A percentile compares a stretch with the other conserved stretches of the same genome.
These are phyloP conservation scores for Blennius ocellaris DNA, from an alignment of 2,113 vertebrate species.

Conservation along the genomic window DNA sequence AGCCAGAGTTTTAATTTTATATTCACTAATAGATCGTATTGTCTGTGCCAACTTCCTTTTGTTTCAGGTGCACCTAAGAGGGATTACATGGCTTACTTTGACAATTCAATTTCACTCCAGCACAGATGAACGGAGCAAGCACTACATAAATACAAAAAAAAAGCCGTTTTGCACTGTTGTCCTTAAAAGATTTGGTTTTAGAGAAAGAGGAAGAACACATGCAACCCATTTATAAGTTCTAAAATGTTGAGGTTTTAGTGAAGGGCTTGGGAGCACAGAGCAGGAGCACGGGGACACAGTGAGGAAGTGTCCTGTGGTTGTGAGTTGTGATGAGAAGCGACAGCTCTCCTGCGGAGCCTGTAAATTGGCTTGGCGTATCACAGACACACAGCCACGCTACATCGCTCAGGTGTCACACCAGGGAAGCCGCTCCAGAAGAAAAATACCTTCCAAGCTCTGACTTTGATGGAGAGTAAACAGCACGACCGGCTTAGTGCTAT, in stretches of 20 bases:
- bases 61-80: too few species aligned
- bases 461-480: conserved; percentile 81
- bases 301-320: conserved; percentile 76
- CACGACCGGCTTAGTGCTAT: conserved; percentile 69
- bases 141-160: neutral
- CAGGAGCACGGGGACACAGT: conserved; percentile 61
- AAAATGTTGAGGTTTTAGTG: conserved; percentile 55
- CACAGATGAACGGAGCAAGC: neutral
- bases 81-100: neutral
- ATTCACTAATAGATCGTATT: too few species aligned
- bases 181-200: neutral
- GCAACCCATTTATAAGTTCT: conserved; percentile 52
- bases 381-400: conserved; percentile 81
- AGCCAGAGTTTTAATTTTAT: too few species aligned
- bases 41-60: too few species aligned
- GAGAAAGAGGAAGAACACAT: conserved; percentile 31
- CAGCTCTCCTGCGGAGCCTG: conserved; percentile 78
- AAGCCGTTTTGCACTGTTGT: neutral
- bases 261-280: conserved; percentile 60
- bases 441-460: conserved; percentile 78
- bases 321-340: conserved; percentile 79
- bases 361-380: conserved; percentile 83
- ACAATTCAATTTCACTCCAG: neutral
- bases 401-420: conserved; percentile 82
- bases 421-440: conserved; percentile 75